Percentiles rank a stretch among this genome's conserved stretches.
These are phyloP conservation scores for Pteropus alecto DNA, from an alignment of 2,113 vertebrate species.

Conservation along the genomic window DNA sequence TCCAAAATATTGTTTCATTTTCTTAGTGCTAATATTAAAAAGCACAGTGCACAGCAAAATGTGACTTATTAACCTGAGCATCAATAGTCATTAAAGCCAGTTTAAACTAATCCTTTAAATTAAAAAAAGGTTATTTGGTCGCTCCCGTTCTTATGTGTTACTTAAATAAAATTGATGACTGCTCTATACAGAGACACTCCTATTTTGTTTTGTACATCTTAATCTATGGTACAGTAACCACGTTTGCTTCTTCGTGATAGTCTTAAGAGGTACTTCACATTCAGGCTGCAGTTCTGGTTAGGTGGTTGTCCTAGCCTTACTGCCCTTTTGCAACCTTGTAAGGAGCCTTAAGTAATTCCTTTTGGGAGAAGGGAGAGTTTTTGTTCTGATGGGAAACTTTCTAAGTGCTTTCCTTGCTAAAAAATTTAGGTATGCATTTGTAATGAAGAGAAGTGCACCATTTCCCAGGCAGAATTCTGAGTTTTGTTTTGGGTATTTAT, in stretches of 20 bases:
- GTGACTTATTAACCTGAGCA: constrained; percentile 26
- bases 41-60: neutral
- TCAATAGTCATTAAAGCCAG: neutral
- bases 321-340: constrained; percentile 25
- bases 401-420: constrained; percentile 21
- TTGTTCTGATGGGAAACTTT: constrained; percentile 32
- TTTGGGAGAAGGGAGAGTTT: neutral
- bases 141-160: neutral
- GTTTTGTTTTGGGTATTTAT: constrained; percentile 33
- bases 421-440: constrained; percentile 15
- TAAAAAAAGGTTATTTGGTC: constrained; percentile 39
- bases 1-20: constrained; percentile 25
- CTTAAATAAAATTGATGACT: constrained; percentile 26
- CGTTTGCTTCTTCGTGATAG: neutral
- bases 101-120: constrained; percentile 33
- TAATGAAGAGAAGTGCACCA: neutral
- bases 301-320: neutral
- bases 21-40: constrained; percentile 29
- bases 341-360: constrained; percentile 33
- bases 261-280: neutral
- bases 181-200: neutral
- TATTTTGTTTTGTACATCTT: neutral
- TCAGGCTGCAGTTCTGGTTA: neutral
- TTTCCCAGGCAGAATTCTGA: constrained; percentile 18
- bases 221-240: neutral